Base-by-base conservation (phyloP, 2,113 vertebrate genomes). In the Solea solea region DNA sequence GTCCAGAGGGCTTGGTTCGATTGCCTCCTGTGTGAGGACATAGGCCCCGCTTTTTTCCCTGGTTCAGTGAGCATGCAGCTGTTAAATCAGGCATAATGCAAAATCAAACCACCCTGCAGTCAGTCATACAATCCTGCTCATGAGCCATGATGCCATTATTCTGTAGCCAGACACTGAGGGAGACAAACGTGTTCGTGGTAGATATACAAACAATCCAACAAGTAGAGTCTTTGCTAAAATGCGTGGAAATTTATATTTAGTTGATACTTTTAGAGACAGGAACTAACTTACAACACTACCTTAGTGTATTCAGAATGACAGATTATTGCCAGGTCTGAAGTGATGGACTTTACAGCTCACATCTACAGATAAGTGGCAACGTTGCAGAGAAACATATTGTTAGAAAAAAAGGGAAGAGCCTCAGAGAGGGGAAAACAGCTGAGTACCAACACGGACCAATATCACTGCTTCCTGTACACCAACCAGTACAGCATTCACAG, bases 81-180 rank as follows among this genome's bases (percentile, higher is more conserved):
- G 82, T 90, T 90, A 88, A 84, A 87, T 92, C 88, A 90, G 68
- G 48, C 65, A 3, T 81, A 62, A 85, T 83, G 70, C 62, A 77
- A 88, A 69, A 76, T 80, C 76, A 76, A 81, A 57, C 62, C 75
- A 63, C 63, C 73, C 62, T 76, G 40, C 66, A 64, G 68, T 49
- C 78, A 60, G 72, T 80, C 64, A 81, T 82, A 68, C 66, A 72
- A 50, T 53, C 57, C 56, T 71, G 71, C 50, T 72, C 74, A 58
- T 6, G 0, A 66, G 64, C 42, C 2, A 10, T 44, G 8, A 65
- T 52, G 25, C 58, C 66, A 72, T 84, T 64, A 86, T 64, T 80
- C 71, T 64, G 57, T 49, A 41, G 65, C 45, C 54, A 59, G 75
- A 70, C 28, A 10, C 61, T 11, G 76, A 84, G 64, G 68, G 45